Percentiles rank a stretch among this genome's conserved stretches.
Evolutionary conservation across 2,113 vertebrate genomes (phyloP).

Genomic region (Elanus axillaris): DNA sequence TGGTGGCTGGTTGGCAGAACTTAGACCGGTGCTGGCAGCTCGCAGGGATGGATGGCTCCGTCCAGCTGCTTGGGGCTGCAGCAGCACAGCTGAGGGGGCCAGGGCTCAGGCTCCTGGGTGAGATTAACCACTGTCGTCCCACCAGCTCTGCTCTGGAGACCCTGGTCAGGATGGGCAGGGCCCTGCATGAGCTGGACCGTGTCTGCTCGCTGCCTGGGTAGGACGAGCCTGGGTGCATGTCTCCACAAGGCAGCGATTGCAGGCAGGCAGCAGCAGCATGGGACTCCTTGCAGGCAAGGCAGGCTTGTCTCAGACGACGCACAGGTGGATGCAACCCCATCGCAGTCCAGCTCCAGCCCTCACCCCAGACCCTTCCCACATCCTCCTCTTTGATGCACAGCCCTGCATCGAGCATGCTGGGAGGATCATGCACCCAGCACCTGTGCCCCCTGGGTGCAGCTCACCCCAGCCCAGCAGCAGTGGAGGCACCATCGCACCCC

Average conservation of each 20-base stretch:
- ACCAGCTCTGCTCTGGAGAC: background rate
- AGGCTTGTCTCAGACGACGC: fast-evolving
- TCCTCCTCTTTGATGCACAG: fast-evolving
- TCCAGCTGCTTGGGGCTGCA: background rate
- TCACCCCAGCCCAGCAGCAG: background rate
- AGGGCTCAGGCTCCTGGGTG: background rate
- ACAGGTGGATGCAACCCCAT: background rate
- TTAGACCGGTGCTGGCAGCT: fast-evolving
- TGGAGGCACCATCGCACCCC: background rate
- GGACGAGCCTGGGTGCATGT: fast-evolving
- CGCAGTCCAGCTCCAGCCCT: background rate
- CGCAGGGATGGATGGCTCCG: fast-evolving
- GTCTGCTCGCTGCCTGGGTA: fast-evolving
- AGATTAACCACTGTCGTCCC: fast-evolving
- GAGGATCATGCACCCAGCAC: background rate
- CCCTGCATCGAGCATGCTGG: fast-evolving
- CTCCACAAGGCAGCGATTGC: fast-evolving
- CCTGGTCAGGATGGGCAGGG: background rate
- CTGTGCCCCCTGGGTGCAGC: background rate
- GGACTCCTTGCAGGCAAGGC: background rate
- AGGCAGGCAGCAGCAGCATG: fast-evolving
- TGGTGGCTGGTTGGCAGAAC: background rate
- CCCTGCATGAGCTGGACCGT: fast-evolving
- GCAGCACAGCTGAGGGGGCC: fast-evolving
- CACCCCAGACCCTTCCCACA: background rate